A percentile compares a stretch with the other conserved stretches of the same genome.
Conservation (phyloP, 2,797 vertebrate species). For the Pipistrellus kuhlii region DNA sequence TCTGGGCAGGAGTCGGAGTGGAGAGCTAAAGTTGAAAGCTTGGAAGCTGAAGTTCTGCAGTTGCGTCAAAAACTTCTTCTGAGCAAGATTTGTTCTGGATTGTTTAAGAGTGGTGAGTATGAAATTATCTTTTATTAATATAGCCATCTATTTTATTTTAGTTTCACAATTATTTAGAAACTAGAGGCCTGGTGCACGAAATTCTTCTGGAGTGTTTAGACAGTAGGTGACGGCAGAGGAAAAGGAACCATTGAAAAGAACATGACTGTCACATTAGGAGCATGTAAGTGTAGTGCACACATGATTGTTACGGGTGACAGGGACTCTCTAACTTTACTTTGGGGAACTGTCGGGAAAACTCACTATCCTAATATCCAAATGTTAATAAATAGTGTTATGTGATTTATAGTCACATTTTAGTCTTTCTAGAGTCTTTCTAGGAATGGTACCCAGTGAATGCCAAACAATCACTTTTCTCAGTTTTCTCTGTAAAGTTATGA, state of each 20-base stretch:
- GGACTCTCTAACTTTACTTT: not conserved
- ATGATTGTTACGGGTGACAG: not conserved
- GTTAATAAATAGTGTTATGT: not conserved
- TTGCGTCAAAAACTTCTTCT: constrained; percentile 91
- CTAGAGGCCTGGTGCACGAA: no score
- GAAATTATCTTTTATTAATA: not conserved
- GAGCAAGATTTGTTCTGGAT: constrained; percentile 78
- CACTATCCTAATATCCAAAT: not conserved
- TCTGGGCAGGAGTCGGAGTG: constrained; percentile 84
- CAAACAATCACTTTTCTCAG: not conserved
- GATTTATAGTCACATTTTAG: not conserved
- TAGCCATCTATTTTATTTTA: not conserved
- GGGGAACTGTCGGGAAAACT: not conserved
- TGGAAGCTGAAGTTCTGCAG: constrained; percentile 92
- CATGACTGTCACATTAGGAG: no score
- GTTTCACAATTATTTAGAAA: not conserved
- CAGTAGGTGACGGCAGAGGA: not conserved
- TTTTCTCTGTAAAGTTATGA: not conserved
- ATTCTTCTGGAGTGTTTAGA: no score
- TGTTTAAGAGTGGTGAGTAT: constrained; percentile 84
- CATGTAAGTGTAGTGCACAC: fast-evolving
- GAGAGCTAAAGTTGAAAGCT: constrained; percentile 86
- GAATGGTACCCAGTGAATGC: not conserved
- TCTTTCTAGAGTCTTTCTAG: not conserved
- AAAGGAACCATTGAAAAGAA: not conserved